A percentile compares a stretch with the other conserved stretches of the same genome.
These are phyloP conservation scores for Eilema caniola DNA, from an alignment of 2,888 invertebrate genomes.

Conservation along the genomic window DNA sequence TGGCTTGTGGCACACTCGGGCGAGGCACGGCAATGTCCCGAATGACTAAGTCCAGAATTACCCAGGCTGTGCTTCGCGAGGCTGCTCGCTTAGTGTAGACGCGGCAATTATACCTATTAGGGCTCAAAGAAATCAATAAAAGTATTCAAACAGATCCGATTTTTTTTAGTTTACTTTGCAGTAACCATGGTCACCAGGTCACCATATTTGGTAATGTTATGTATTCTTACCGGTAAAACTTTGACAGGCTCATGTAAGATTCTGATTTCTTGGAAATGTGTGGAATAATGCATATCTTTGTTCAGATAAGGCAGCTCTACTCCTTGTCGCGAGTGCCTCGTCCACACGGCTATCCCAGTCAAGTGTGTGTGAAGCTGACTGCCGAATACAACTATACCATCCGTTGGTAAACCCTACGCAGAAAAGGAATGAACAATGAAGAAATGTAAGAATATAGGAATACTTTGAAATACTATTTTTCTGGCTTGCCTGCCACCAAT, in stretches of 20 bases:
- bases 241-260: conserved; percentile 92
- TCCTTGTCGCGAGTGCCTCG: conserved; percentile 94
- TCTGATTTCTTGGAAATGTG: conserved; percentile 99
- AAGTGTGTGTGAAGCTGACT: conserved; percentile 99
- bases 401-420: conserved; percentile 90
- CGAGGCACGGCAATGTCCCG: too few relatives aligned
- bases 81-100: too few relatives aligned
- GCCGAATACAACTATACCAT: conserved; percentile 96
- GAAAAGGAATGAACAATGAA: not conserved
- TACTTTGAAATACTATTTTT: too few relatives aligned
- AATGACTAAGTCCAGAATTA: too few relatives aligned
- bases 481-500: too few relatives aligned
- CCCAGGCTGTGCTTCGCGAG: too few relatives aligned
- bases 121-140: too few relatives aligned
- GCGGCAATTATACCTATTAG: too few relatives aligned
- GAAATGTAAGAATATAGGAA: not conserved
- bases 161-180: too few relatives aligned
- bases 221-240: conserved; percentile 91
- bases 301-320: conserved; percentile 94
- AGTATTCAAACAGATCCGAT: too few relatives aligned
- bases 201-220: not conserved
- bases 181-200: too few relatives aligned
- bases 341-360: conserved; percentile 94
- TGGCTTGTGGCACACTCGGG: too few relatives aligned
- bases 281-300: conserved; percentile 97